Evolutionary conservation across 1,140 invertebrate genomes (phyloP).

Genomic region (Drosophila kohkoa): DNA sequence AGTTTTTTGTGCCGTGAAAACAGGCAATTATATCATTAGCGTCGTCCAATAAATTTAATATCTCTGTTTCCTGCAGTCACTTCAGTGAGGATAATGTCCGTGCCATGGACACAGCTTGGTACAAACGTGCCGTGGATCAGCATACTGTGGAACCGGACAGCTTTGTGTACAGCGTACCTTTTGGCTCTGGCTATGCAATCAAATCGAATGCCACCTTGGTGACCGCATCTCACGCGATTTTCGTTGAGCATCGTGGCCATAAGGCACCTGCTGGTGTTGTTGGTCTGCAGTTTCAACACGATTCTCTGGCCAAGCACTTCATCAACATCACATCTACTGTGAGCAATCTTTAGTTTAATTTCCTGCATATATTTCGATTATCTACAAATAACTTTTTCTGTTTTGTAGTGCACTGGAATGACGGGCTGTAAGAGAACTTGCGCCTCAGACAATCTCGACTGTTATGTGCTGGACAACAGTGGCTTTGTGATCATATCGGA

Average conservation of each 20-base stretch:
- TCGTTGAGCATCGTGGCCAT: constrained; percentile 93
- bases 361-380: too few species aligned
- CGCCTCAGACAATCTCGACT: constrained; percentile 93
- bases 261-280: constrained; percentile 95
- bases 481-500: constrained; percentile 97
- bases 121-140: constrained; percentile 96
- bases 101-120: constrained; percentile 96
- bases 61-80: constrained; percentile 87
- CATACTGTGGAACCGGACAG: constrained; percentile 93
- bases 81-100: constrained; percentile 93
- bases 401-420: constrained; percentile 89
- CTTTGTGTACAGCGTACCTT: constrained; percentile 96
- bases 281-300: constrained; percentile 93
- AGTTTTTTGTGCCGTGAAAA: too few species aligned
- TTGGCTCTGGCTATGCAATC: constrained; percentile 89
- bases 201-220: constrained; percentile 89
- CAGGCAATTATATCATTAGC: too few species aligned
- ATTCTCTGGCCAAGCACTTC: constrained; percentile 92
- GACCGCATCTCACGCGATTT: constrained; percentile 95
- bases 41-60: background rate
- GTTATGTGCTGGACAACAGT: constrained; percentile 96
- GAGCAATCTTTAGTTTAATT: constrained; percentile 67
- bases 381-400: background rate
- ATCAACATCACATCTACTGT: constrained; percentile 94
- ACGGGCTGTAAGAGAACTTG: constrained; percentile 92